A percentile compares a stretch with the other conserved stretches of the same genome.
These are phyloP conservation scores for Atherinomorus stipes DNA, from an alignment of 2,113 vertebrate genomes.

Conservation along the genomic window DNA sequence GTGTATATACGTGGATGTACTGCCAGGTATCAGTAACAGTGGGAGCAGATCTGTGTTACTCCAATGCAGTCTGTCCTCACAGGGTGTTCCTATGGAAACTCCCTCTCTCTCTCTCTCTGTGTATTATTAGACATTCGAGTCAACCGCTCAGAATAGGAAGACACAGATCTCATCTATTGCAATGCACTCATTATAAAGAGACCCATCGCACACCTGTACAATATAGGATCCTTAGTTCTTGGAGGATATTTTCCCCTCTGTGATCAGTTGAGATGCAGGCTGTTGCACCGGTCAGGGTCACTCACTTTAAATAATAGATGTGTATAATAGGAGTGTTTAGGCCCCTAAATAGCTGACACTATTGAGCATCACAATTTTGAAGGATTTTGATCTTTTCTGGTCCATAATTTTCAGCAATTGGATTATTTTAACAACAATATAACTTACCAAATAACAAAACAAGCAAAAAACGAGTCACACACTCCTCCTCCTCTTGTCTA, in stretches of 20 bases:
- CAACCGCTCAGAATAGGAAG: slow-evolving; percentile 71
- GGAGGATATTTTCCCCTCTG: slow-evolving; percentile 24
- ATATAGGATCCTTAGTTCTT: slow-evolving; percentile 3
- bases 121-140: slow-evolving; percentile 78
- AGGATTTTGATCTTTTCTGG: no score
- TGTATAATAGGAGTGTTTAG: no score
- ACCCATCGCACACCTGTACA: slow-evolving; percentile 29
- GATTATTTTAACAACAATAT: no score
- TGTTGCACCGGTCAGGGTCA: slow-evolving; percentile 21
- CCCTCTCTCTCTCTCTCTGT: slow-evolving; percentile 64
- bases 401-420: no score
- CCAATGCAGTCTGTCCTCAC: slow-evolving; percentile 74
- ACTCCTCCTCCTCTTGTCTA: no score
- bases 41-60: slow-evolving; percentile 76
- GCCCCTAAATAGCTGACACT: slow-evolving; percentile 10
- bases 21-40: slow-evolving; percentile 74
- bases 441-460: no score
- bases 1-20: slow-evolving; percentile 33
- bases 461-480: no score
- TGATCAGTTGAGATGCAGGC: slow-evolving; percentile 28
- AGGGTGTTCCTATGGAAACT: slow-evolving; percentile 83
- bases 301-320: slow-evolving; percentile 50
- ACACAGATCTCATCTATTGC: slow-evolving; percentile 62
- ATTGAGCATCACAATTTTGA: no score
- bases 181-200: slow-evolving; percentile 48